A percentile compares a stretch with the other conserved stretches of the same genome.
These are phyloP conservation scores for Xenopus borealis DNA, from an alignment of 2,113 vertebrate species.

Conservation along the genomic window DNA sequence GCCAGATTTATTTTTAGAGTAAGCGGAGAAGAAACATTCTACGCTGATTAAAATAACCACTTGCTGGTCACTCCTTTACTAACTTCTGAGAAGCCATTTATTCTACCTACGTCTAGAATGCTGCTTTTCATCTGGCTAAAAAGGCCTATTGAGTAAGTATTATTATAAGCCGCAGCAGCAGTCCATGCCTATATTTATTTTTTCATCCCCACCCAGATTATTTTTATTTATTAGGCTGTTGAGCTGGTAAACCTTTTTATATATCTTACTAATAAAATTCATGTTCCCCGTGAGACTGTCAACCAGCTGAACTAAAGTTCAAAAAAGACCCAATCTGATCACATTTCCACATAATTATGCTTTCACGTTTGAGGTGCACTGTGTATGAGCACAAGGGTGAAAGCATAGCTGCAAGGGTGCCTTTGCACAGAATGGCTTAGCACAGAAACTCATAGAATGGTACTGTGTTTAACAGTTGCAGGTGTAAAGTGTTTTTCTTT, in stretches of 20 bases:
- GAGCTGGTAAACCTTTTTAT: constrained; percentile 51
- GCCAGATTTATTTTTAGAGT: constrained; percentile 24
- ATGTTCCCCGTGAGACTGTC: constrained; percentile 49
- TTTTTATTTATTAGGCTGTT: constrained; percentile 47
- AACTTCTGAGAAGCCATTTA: constrained; percentile 37
- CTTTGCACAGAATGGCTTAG: constrained; percentile 25
- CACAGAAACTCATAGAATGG: constrained; percentile 35
- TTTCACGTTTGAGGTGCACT: no score
- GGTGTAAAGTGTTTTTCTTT: constrained; percentile 42
- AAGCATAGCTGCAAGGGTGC: no score
- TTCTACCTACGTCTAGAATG: constrained; percentile 48
- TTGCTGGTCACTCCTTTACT: constrained; percentile 35
- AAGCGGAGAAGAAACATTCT: constrained; percentile 9
- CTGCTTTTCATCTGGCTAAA: constrained; percentile 56
- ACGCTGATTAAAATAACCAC: constrained; percentile 46
- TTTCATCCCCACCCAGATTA: constrained; percentile 13
- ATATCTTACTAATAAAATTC: constrained; percentile 55
- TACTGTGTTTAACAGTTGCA: constrained; percentile 30
- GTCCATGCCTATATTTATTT: constrained; percentile 50
- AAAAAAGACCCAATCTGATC: constrained; percentile 14
- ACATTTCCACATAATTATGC: no score
- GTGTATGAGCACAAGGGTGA: no score
- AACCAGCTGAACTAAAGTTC: constrained; percentile 28
- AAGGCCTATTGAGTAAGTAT: constrained; percentile 55
- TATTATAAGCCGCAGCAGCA: constrained; percentile 56